A percentile compares a stretch with the other conserved stretches of the same genome.
phyloP scores from a whole-genome alignment of 2,113 vertebrate genomes.

The Psilopsiagon aymara region DNA sequence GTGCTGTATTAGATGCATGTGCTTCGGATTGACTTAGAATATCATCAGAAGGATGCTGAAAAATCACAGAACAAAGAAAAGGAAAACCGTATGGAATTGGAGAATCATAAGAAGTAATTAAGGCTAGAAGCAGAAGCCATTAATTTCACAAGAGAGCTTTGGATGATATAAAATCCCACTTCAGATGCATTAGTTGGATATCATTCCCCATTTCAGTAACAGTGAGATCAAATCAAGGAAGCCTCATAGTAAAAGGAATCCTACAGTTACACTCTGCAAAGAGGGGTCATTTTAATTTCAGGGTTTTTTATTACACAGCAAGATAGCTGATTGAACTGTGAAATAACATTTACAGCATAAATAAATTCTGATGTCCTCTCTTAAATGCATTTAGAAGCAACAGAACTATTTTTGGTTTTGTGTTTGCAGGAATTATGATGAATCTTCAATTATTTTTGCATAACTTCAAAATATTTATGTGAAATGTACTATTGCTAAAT shows the following conservation, averaged over 20 bases:
- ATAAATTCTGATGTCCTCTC: constrained; percentile 57
- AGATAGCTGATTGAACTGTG: constrained; percentile 69
- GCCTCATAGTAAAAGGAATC: constrained; percentile 46
- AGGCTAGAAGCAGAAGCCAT: constrained; percentile 54
- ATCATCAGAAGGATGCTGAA: not conserved
- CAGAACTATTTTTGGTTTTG: constrained; percentile 24
- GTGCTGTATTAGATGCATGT: not conserved
- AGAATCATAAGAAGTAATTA: constrained; percentile 28
- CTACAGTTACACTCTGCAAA: constrained; percentile 58
- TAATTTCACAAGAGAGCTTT: constrained; percentile 61
- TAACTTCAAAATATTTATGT: constrained; percentile 1
- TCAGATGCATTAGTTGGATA: constrained; percentile 63
- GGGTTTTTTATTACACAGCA: constrained; percentile 68
- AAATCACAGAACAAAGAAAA: constrained; percentile 29
- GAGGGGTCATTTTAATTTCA: constrained; percentile 74
- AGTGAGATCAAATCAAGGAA: constrained; percentile 65
- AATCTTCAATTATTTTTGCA: not conserved
- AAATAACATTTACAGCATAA: constrained; percentile 73
- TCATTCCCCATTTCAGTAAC: constrained; percentile 53
- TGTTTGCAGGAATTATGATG: not conserved
- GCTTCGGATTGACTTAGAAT: not conserved
- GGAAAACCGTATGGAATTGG: not conserved
- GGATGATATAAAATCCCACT: constrained; percentile 53
- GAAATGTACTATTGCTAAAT: not conserved
- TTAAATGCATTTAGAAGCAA: constrained; percentile 46